Evolutionary conservation across 2,797 vertebrate genomes (phyloP), one percentile per base, ranked within the genome.

Genomic region (Acrossocheilus fasciatus): DNA sequence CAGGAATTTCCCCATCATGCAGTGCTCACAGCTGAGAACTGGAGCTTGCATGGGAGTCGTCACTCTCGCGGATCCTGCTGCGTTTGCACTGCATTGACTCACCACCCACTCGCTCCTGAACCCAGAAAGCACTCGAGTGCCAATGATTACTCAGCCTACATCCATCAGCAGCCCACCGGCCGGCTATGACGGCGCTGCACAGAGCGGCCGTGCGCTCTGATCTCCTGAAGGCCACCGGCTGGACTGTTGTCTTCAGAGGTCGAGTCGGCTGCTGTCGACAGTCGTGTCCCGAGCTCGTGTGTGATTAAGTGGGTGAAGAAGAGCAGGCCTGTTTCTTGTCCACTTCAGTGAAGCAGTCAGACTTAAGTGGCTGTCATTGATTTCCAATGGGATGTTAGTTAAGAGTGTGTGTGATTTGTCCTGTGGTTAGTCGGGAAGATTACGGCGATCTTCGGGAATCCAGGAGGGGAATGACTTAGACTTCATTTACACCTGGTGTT

Each of bases 331-430:
- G 83, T 76, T 41, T 74, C 59, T 69, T 34, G 59, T 41, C 82
- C 91, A 17, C 87, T 91, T 91, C 54, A 86, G 68, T 88, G 52
- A 57, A 86, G 50, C 41, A 84, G 88, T 92, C 86, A 83, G 89
- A 83, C 20, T 89, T 82, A 87, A 90, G 88, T 76, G 77, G 52
- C 83, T 88, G 76, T 30, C 74, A 93, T 91, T 90, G 87, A 92
- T 94, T 94, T 94, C 86, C 83, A 92, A 34, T 90, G 76, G 81
- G 82, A 82, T 80, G 47, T 52, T 92, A 17, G 81, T 92, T 92
- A 90, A 52, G 77, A 87, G 91, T 87, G 91, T 90, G 87, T 47
- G 45, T 52, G 70, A 87, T 92, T 91, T 92, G 88, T 89, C 82
- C 87, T 47, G 70, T 91, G 87, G 77, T 91, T 92, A 84, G 87